Evolutionary conservation across 2,888 invertebrate species (phyloP), one percentile per base, ranked within the genome.

Genomic region (Andrena praecox): DNA sequence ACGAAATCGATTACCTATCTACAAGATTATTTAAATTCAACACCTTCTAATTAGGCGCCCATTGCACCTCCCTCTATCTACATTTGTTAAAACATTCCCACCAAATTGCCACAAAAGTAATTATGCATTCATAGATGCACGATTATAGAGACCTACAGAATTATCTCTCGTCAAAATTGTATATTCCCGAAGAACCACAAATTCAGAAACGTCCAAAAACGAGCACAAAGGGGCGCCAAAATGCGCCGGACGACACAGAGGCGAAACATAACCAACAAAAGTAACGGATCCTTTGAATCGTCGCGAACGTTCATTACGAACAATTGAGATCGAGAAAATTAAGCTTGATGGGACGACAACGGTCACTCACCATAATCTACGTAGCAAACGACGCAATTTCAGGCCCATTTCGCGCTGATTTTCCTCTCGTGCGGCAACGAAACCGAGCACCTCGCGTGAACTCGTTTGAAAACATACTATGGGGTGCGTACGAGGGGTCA

Each of bases 401-500:
- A 84, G 16, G 20, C 80, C 81, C 85, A 89, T 89, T 20, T 73
- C 73, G 29, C 33, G 31, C 2, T 6, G 16, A 52, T 33, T 54
- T n/a, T 50, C 29, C n/a, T 35, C 62, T 50, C 31, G 27, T n/a
- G 54, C 69, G 64, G 10, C 50, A 35, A 76, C 7, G 29, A 33
- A 66, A 60, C 63, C 48, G 31, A 54, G 75, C 60, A 80, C 80
- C 68, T 78, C 66, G 67, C 84, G 31, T 77, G 73, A 63, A 77
- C 72, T 67, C 77, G 84, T 78, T 85, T 70, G 62, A 79, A 84
- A 81, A 83, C 77, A 83, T 70, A 89, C 87, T 87, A 86, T 63
- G 85, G 87, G 42, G 83, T 84, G 83, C 80, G 68, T 72, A 67
- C 24, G 64, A 77, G 76, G 42, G 85, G 89, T 88, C 88, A 90